Base-by-base conservation (phyloP, 2,113 vertebrate species). In the Aviceda subcristata region DNA sequence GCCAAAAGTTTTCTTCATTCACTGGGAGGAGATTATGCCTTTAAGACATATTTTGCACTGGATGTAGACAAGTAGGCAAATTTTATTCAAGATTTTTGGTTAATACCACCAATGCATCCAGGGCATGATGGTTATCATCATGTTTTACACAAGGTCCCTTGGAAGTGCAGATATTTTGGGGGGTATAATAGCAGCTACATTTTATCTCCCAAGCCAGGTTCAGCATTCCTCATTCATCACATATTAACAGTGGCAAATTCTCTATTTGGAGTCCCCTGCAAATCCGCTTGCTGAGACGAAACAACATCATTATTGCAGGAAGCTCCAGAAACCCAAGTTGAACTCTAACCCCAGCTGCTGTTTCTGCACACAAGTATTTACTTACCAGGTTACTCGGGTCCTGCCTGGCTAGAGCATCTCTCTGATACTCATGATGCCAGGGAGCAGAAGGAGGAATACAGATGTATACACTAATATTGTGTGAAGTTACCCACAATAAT, bases 391-490 rank as follows among this genome's bases (percentile, higher is more conserved):
- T 36, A 36, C 50, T 46, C 64, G 26, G 51, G 39, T 76, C n/a
- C 51, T 30, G 13, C 17, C 38, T 59, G 30, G 26, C 26, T 71
- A 36, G 30, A 73, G 56, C 46, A 86, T 29, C 15, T 43, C 29
- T 63, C 59, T 60, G 11, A 27, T 48, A n/a, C 22, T 66, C 34
- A 18, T 9, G n/a, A 67, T 38, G 18, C 5, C 6, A 34, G 39
- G 13, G 22, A 77, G 43, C 55, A 38, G 30, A 32, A 66, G 30
- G 34, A 72, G 57, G 16, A 94, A 88, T 53, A 55, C 7, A 80
- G 10, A 32, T 39, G 30, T 15, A 6, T 29, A 11, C 36, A 9
- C 24, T 46, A 60, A 55, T 0, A 0, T 15, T n/a, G 9, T 39
- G 9, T 68, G n/a, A 79, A 75, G 21, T 4, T 68, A 73, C 72